Evolutionary conservation across 2,888 invertebrate genomes (phyloP).

Genomic region (Lasius platythorax): DNA sequence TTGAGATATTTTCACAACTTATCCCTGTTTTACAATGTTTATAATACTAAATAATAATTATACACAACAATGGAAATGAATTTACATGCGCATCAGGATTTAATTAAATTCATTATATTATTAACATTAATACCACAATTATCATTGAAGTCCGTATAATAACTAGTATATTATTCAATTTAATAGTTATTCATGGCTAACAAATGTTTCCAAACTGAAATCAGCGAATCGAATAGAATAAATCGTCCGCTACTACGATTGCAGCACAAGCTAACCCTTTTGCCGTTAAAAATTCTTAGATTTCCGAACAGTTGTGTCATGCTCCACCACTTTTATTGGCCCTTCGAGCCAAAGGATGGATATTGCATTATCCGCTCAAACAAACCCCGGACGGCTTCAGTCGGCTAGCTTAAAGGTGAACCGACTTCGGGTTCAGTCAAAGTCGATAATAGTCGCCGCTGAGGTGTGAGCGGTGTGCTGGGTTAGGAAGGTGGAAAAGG

Average conservation of each 20-base stretch:
- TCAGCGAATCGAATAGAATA: constrained; percentile 3
- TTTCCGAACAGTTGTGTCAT: constrained; percentile 66
- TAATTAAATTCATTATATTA: constrained; percentile 48
- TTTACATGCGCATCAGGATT: constrained; percentile 4
- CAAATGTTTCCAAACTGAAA: constrained; percentile 12
- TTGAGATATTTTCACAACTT: not conserved
- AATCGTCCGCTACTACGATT: not conserved
- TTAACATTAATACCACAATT: constrained; percentile 44
- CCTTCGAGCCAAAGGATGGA: constrained; percentile 77
- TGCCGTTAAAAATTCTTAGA: constrained; percentile 67
- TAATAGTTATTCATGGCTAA: constrained; percentile 29
- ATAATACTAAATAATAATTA: constrained; percentile 29
- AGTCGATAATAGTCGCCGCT: constrained; percentile 81
- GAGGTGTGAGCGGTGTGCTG: constrained; percentile 76
- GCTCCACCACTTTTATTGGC: constrained; percentile 75
- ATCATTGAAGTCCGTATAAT: constrained; percentile 6
- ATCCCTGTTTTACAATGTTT: not conserved
- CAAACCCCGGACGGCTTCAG: constrained; percentile 77
- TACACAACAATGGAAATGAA: constrained; percentile 4
- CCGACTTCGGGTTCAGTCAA: constrained; percentile 77
- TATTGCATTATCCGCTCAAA: constrained; percentile 82
- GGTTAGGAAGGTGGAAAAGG: constrained; percentile 76
- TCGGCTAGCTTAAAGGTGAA: constrained; percentile 80
- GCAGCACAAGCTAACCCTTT: constrained; percentile 31
- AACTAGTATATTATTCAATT: constrained; percentile 48